Base-by-base conservation (phyloP, 2,797 vertebrate genomes). In the Malurus leucopterus region DNA sequence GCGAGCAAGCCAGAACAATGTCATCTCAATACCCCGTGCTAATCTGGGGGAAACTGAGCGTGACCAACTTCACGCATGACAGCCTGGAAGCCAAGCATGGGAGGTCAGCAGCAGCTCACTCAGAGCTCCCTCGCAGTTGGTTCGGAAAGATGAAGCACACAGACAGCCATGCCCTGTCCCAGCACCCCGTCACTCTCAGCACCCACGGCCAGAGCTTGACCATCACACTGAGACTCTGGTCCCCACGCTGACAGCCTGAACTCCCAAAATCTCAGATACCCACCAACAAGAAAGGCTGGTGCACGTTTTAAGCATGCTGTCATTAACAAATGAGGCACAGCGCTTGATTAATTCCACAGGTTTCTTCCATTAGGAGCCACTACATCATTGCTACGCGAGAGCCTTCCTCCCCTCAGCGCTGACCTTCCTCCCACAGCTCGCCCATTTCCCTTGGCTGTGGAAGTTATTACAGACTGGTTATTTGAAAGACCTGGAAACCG, bases 31-130 rank as follows among this genome's bases (percentile, higher is more conserved):
- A 97, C 97, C 96, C 96, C 20, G 82, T 29, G 93, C 96, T 96
- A 97, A 97, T 96, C 97, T 97, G 95, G 94, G 96, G 96, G 96
- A 97, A 97, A 96, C 97, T 84, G 94, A 96, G 95, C 93, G 78
- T 96, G 96, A 95, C 95, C 4, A 87, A 95, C 96, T 96, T 96
- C 95, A 95, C 89, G 95, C 86, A 94, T 96, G 96, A 95, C 95
- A 94, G 95, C 94, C 90, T 92, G 90, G 92, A 93, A 96, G 94
- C 95, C 96, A 95, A 95, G 92, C 94, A 90, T 95, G 88, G 94
- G 95, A 93, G 94, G 94, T 93, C 95, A 95, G 89, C 91, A 82
- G 40, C 88, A 90, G 59, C 90, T 51, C 4, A 0, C 71, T 82
- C 88, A 1, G 2, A 85, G 87, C 89, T 95, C 76, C 76, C 76